phyloP scores from a whole-genome alignment of 1,140 invertebrate genomes.

The Arion vulgaris region DNA sequence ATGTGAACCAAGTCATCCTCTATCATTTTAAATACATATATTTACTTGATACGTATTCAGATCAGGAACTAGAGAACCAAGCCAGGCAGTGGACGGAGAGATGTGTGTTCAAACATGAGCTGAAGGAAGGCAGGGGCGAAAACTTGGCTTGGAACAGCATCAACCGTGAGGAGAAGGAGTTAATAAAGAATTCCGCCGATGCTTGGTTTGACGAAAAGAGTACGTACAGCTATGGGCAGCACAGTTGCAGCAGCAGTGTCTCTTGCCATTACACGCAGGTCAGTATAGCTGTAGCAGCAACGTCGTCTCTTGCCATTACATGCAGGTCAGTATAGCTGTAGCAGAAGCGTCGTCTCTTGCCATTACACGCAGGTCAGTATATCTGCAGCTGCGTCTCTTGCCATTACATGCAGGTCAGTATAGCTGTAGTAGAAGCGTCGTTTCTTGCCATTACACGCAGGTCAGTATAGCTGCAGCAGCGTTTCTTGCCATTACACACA shows the following conservation, averaged over 20 bases:
- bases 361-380: neutral
- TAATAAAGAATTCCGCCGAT: slow-evolving; percentile 37
- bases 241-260: neutral
- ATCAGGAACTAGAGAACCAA: slow-evolving; percentile 41
- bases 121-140: slow-evolving; percentile 48
- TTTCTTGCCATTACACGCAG: too few species aligned
- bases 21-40: too few species aligned
- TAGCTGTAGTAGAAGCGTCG: too few species aligned
- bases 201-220: slow-evolving; percentile 51
- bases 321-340: slow-evolving; percentile 12
- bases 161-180: slow-evolving; percentile 9
- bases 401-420: slow-evolving; percentile 52
- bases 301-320: too few species aligned
- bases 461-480: slow-evolving; percentile 8
- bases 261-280: slow-evolving; percentile 54
- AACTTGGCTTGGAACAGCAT: slow-evolving; percentile 49
- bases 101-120: slow-evolving; percentile 49
- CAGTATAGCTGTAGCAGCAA: too few species aligned
- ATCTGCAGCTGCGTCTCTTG: too few species aligned
- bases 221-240: slow-evolving; percentile 35
- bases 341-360: too few species aligned
- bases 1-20: too few species aligned
- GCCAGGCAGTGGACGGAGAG: slow-evolving; percentile 44
- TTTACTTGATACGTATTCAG: slow-evolving; percentile 3
- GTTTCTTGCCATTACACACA: too few species aligned